Evolutionary conservation across 2,888 invertebrate species (phyloP).

Genomic region (Philopedon plagiatum): DNA sequence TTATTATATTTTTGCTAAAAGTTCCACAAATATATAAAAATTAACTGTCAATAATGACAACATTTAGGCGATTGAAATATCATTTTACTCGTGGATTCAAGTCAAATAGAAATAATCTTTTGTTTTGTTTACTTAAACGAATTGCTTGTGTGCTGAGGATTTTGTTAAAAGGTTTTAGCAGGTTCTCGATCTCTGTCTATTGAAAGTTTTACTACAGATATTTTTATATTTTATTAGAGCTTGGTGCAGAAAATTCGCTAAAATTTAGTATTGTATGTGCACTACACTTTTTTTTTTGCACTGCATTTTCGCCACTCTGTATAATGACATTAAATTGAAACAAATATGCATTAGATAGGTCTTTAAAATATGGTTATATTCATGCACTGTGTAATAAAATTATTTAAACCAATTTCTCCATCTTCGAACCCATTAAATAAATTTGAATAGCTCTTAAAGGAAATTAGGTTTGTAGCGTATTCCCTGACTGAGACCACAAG

Average conservation of each 20-base stretch:
- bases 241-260: too few relatives aligned
- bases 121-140: background rate
- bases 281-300: background rate
- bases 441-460: background rate
- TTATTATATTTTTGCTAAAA: slow-evolving; percentile 5
- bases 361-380: background rate
- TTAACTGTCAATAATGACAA: background rate
- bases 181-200: background rate
- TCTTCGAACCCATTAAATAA: background rate
- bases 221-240: background rate
- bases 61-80: background rate
- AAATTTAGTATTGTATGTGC: background rate
- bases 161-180: background rate
- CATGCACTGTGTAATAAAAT: slow-evolving; percentile 6
- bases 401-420: slow-evolving; percentile 16
- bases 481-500: background rate
- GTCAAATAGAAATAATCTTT: background rate
- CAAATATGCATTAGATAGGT: background rate
- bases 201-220: background rate
- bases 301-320: background rate
- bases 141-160: background rate
- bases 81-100: background rate
- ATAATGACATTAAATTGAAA: background rate
- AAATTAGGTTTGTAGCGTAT: slow-evolving; percentile 26
- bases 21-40: slow-evolving; percentile 5